These are phyloP conservation scores for Sebastes baramenuke DNA, from an alignment of 2,797 vertebrate genomes.

Conservation along the genomic window DNA sequence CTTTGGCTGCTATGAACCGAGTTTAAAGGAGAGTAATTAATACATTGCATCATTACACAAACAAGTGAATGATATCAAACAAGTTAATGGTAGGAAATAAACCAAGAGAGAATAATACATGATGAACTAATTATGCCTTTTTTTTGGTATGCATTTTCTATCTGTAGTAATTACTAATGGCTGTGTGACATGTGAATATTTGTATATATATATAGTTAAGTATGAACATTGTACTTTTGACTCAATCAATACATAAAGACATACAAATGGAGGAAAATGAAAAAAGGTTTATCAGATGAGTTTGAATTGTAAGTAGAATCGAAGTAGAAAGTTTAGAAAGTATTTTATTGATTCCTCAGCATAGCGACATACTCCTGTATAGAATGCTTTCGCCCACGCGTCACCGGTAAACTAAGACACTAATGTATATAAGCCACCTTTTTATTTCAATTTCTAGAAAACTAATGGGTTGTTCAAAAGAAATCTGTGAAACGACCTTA, in stretches of 20 bases:
- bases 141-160: not conserved
- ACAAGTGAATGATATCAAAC: not conserved
- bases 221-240: not conserved
- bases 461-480: constrained; percentile 38
- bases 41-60: not conserved
- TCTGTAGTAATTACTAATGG: not conserved
- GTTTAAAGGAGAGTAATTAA: not conserved
- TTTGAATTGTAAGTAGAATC: not conserved
- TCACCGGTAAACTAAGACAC: not conserved
- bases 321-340: not conserved
- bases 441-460: constrained; percentile 9
- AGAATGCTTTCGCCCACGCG: not conserved
- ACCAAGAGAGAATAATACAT: not conserved
- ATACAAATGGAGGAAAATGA: not conserved
- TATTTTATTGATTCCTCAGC: not conserved
- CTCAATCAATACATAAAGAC: not conserved
- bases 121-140: not conserved
- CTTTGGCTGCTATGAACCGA: not conserved
- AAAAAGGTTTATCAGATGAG: not conserved
- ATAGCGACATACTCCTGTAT: not conserved
- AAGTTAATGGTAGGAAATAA: not conserved
- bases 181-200: not conserved
- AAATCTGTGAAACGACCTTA: constrained; percentile 35
- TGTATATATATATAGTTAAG: not conserved
- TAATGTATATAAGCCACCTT: constrained; percentile 23